Base-by-base conservation (phyloP, 2,888 invertebrate genomes). In the Trachelus tabidus region DNA sequence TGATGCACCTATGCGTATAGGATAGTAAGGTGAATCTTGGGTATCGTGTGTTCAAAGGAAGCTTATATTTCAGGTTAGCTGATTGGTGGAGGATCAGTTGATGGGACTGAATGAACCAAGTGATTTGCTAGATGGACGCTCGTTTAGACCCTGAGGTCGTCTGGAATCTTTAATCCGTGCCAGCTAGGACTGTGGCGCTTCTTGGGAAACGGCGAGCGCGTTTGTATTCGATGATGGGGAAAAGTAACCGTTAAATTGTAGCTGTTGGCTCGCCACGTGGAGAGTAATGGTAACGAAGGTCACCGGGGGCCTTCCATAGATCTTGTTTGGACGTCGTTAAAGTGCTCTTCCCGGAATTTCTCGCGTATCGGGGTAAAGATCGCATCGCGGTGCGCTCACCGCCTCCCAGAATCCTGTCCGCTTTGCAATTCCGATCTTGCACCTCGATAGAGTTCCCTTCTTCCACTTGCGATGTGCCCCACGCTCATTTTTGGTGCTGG, bases 341-440 rank as follows among this genome's bases (percentile, higher is more conserved):
- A 89, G 89, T 89, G 87, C 85, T 88, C 87, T 91, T 90, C 90
- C 87, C 89, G 89, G 90, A 90, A 91, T 90, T 89, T 89, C 87
- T 87, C 84, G 83, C 86, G 85, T 88, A 89, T 89, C 89, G 88
- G 86, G 85, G 86, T 86, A 86, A 87, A 88, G 89, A 90, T 90
- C 89, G 85, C 83, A 86, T 85, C 86, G 85, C 83, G 77, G 79
- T 80, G 78, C 76, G 35, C 73, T 76, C 82, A 81, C 82, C 76
- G 84, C 83, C 87, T 86, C 86, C 84, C 85, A 85, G 88, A 87
- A 89, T 88, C 87, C 88, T 85, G 85, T 87, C 86, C 89, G 87
- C 89, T 91, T 91, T 89, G 88, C 90, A 90, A 91, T 91, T 91
- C 90, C 87, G 90, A 91, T 90, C 90, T 90, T 90, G 90, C 90